These are phyloP conservation scores for Eupithecia subumbrata DNA, from an alignment of 2,888 invertebrate genomes.

Conservation along the genomic window DNA sequence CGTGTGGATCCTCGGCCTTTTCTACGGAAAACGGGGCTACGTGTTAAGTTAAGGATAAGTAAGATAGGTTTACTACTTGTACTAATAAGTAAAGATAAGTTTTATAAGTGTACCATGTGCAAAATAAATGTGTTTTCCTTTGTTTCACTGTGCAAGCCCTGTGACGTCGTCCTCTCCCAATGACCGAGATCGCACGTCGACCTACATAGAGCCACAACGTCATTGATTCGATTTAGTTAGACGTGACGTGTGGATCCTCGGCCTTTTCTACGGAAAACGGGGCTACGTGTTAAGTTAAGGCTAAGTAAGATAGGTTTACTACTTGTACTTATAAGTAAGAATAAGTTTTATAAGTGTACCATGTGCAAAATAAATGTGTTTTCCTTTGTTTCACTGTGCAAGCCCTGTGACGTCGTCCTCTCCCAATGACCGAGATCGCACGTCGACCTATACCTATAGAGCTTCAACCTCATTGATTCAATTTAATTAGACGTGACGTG, in stretches of 20 bases:
- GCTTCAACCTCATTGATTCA: slow-evolving; percentile 25
- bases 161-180: not conserved
- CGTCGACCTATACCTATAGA: slow-evolving; percentile 32
- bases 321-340: not conserved
- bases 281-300: too few species aligned
- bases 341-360: not conserved
- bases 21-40: not conserved
- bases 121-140: not conserved
- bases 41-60: too few species aligned
- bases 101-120: not conserved
- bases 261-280: not conserved
- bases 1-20: slow-evolving; percentile 16
- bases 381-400: not conserved
- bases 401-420: not conserved
- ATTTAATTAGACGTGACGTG: slow-evolving; percentile 30
- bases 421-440: slow-evolving; percentile 16
- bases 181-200: slow-evolving; percentile 23
- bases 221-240: slow-evolving; percentile 34
- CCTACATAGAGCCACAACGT: slow-evolving; percentile 27
- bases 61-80: not conserved
- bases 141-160: not conserved
- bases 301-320: too few species aligned
- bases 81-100: not conserved
- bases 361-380: not conserved
- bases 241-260: slow-evolving; percentile 21